Conservation (phyloP, 2,888 invertebrate species). For the Unio pictorum region DNA sequence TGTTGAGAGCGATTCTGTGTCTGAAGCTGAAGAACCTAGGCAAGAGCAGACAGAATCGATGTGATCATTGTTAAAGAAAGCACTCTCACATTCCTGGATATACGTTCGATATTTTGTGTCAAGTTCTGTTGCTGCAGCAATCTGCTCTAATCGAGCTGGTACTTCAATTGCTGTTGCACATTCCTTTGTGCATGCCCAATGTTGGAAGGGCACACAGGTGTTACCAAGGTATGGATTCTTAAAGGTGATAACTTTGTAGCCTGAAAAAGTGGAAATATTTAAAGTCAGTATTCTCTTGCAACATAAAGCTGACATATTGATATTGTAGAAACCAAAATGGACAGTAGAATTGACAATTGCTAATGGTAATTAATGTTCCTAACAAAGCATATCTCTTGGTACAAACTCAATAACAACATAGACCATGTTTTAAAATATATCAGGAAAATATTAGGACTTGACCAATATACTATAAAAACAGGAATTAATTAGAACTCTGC, state of each 20-base stretch:
- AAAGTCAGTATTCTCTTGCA: background rate
- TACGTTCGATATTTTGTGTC: constrained; percentile 68
- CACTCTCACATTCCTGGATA: constrained; percentile 52
- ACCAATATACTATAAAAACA: too few species aligned
- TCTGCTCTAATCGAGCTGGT: constrained; percentile 71
- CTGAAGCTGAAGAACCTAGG: constrained; percentile 1
- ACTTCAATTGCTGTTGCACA: constrained; percentile 73
- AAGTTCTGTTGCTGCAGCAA: constrained; percentile 66
- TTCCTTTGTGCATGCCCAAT: constrained; percentile 72
- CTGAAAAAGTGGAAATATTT: constrained; percentile 48
- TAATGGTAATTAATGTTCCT: too few species aligned
- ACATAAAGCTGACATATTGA: background rate
- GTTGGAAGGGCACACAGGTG: constrained; percentile 74
- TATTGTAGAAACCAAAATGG: too few species aligned
- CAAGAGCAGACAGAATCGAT: constrained; percentile 6
- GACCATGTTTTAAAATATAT: too few species aligned
- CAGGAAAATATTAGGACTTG: too few species aligned
- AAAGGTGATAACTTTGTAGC: constrained; percentile 73
- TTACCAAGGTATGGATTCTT: constrained; percentile 74
- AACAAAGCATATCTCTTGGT: too few species aligned
- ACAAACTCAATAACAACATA: too few species aligned
- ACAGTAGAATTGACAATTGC: too few species aligned
- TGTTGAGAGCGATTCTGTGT: background rate
- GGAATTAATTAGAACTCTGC: too few species aligned
- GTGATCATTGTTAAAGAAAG: constrained; percentile 28